Conservation (phyloP, 2,888 invertebrate genomes). For the Eledone cirrhosa region DNA sequence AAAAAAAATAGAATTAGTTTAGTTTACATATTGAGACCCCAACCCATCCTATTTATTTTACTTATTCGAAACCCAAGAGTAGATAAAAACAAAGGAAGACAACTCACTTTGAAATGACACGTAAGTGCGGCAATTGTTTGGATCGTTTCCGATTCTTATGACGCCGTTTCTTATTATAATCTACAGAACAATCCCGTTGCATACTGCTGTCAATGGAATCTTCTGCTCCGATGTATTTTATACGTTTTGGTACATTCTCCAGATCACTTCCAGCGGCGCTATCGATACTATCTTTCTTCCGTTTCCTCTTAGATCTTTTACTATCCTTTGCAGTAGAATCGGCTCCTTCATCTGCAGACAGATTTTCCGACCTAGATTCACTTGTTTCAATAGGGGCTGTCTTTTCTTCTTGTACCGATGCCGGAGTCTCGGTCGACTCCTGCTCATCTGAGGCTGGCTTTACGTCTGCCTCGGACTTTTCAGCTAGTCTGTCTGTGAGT, state of each 20-base stretch:
- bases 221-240: background rate
- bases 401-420: slow-evolving; percentile 7
- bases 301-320: slow-evolving; percentile 32
- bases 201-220: background rate
- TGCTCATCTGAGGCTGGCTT: background rate
- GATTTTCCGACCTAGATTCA: background rate
- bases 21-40: no score
- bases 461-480: slow-evolving; percentile 18
- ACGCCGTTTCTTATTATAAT: slow-evolving; percentile 40
- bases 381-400: slow-evolving; percentile 7
- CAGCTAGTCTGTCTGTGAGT: slow-evolving; percentile 21
- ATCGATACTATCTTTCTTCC: slow-evolving; percentile 29
- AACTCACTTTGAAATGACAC: slow-evolving; percentile 59
- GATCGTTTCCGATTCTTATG: background rate
- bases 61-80: no score
- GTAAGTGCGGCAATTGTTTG: slow-evolving; percentile 46
- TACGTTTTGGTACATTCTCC: slow-evolving; percentile 17
- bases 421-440: background rate
- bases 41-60: no score
- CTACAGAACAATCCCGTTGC: slow-evolving; percentile 39
- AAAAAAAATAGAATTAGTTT: no score
- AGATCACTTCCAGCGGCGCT: background rate
- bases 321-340: background rate
- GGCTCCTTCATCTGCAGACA: background rate
- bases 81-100: background rate